These are phyloP conservation scores for Eulemur mongoz DNA, from an alignment of 2,797 vertebrate genomes.

Conservation along the genomic window DNA sequence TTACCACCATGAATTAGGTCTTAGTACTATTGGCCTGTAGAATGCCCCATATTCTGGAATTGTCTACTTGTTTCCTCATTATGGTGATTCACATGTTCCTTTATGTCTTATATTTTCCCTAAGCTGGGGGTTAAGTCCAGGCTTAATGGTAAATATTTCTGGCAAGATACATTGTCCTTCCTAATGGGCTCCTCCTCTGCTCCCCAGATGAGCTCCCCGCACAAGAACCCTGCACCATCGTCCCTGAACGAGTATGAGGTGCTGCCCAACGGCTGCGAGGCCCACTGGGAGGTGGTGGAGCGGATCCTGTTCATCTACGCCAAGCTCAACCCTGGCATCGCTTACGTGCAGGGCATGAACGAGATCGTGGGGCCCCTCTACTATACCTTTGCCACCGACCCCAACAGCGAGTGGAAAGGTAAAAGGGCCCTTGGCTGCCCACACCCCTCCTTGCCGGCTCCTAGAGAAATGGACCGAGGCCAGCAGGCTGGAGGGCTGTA, in stretches of 20 bases:
- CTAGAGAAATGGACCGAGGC: background rate
- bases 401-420: slow-evolving; percentile 97
- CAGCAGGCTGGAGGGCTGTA: rapidly evolving
- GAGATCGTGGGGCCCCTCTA: slow-evolving; percentile 98
- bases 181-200: background rate
- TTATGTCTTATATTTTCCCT: background rate
- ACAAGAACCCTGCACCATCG: slow-evolving; percentile 87
- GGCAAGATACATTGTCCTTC: background rate
- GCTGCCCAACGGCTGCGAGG: slow-evolving; percentile 93
- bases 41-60: background rate
- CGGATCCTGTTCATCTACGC: slow-evolving; percentile 98
- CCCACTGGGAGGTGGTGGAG: slow-evolving; percentile 99
- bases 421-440: slow-evolving; percentile 20
- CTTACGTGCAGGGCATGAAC: slow-evolving; percentile 99
- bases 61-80: background rate
- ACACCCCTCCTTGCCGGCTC: rapidly evolving
- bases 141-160: background rate
- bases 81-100: rapidly evolving
- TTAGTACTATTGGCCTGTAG: background rate
- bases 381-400: slow-evolving; percentile 97
- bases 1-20: background rate
- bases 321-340: slow-evolving; percentile 98
- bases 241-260: slow-evolving; percentile 93
- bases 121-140: background rate
- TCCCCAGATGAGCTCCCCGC: slow-evolving; percentile 94